Conservation (phyloP, 2,888 invertebrate genomes). For the Chloromyia formosa region DNA sequence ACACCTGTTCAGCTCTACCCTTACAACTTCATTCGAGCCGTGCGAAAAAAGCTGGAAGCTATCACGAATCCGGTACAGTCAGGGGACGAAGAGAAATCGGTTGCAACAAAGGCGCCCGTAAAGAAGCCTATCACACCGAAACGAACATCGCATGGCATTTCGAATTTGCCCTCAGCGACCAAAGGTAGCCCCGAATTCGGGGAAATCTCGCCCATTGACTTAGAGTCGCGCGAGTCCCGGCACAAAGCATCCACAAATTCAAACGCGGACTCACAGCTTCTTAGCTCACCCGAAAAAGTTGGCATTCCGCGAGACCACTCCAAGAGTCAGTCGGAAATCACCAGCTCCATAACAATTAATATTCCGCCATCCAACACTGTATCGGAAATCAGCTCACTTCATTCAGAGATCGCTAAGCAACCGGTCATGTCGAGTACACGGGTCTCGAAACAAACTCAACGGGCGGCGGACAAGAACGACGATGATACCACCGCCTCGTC, state of each 20-base stretch:
- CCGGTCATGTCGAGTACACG: slow-evolving; percentile 10
- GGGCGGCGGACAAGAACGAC: slow-evolving; percentile 44
- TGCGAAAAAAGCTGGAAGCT: slow-evolving; percentile 67
- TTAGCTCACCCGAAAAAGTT: slow-evolving; percentile 16
- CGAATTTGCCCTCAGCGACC: neutral
- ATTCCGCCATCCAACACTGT: slow-evolving; percentile 53
- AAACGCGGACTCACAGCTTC: slow-evolving; percentile 11
- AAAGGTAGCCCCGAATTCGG: neutral
- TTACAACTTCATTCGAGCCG: slow-evolving; percentile 70
- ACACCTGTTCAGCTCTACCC: slow-evolving; percentile 66
- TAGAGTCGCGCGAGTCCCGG: neutral
- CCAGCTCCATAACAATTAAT: slow-evolving; percentile 55
- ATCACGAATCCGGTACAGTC: slow-evolving; percentile 53
- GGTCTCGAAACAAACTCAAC: neutral
- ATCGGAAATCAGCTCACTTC: slow-evolving; percentile 54
- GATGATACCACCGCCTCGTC: slow-evolving; percentile 56
- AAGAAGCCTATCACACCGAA: neutral
- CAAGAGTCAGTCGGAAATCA: slow-evolving; percentile 52
- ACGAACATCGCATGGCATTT: too few species aligned
- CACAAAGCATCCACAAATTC: slow-evolving; percentile 30
- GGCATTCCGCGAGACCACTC: neutral
- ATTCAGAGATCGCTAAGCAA: slow-evolving; percentile 45
- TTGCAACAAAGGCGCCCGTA: neutral
- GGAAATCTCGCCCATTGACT: slow-evolving; percentile 23
- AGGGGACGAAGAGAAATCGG: slow-evolving; percentile 7